A percentile compares a stretch with the other conserved stretches of the same genome.
These are phyloP conservation scores for Spea multiplicata DNA, from an alignment of 2,113 vertebrate species.

Conservation along the genomic window DNA sequence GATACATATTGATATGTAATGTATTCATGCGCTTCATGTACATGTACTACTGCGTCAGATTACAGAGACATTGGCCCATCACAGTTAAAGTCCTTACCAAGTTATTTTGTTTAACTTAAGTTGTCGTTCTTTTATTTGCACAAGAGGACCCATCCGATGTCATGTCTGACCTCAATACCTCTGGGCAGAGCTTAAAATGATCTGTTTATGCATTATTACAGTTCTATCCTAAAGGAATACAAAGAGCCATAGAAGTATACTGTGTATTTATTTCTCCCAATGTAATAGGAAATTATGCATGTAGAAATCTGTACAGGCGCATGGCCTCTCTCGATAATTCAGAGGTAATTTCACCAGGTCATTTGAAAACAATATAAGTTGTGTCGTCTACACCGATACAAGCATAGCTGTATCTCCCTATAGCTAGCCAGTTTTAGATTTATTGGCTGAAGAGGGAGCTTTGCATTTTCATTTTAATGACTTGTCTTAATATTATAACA, in stretches of 20 bases:
- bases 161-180: neutral
- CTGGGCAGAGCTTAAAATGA: neutral
- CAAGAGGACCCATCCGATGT: neutral
- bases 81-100: neutral
- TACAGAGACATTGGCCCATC: neutral
- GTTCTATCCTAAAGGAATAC: neutral
- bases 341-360: neutral
- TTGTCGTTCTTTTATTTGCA: neutral
- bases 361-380: neutral
- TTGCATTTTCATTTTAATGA: too few relatives aligned
- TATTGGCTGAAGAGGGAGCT: too few relatives aligned
- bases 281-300: neutral
- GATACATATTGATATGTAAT: too few relatives aligned
- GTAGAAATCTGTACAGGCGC: neutral
- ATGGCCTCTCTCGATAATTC: neutral
- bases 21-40: too few relatives aligned
- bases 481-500: too few relatives aligned
- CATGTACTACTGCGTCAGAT: neutral
- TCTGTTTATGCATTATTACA: conserved; percentile 9
- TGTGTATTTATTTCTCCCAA: conserved; percentile 17
- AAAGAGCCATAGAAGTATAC: conserved; percentile 23
- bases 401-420: too few relatives aligned
- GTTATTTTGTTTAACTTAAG: neutral
- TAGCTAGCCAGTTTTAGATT: too few relatives aligned
- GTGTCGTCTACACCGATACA: too few relatives aligned